Base-by-base conservation (phyloP, 2,113 vertebrate species). In the Xenopus laevis region DNA sequence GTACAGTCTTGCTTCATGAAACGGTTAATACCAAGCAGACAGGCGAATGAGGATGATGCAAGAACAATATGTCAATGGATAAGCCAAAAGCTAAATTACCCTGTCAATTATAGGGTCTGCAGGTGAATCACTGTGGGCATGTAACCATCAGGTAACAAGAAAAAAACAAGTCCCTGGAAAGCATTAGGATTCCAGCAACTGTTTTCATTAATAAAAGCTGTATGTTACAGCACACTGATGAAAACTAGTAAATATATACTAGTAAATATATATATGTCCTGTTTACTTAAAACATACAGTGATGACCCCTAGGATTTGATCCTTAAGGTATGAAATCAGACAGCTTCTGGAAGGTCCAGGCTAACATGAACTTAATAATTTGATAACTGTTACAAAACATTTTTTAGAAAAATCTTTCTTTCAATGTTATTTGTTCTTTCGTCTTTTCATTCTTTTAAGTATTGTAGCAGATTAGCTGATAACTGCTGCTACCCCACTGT, bases 31-130 rank as follows among this genome's bases (percentile, higher is more conserved):
- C 52, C 11, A 13, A 60, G 47, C 58, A 5, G 52, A 13, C 68
- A 78, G 46, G 44, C 10, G 65, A 7, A 47, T 0, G 7, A 0
- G 40, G 57, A 66, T 62, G 53, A 69, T n/a, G 57, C 47, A 23
- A 77, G 60, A 77, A 10, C 13, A 21, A 7, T 18, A 40, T 1
- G 12, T 13, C 23, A 74, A 80, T 73, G 69, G 74, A 77, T 12
- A 46, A 4, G 15, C 10, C 67, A 12, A 16, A 9, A 4, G 65
- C 59, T 16, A 27, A 75, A 78, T 78, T 65, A 21, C 45, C 57
- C 13, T 76, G 0, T 47, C 30, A 77, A 70, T 70, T 70, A 77
- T 57, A 77, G 58, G 65, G 67, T 59, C 50, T 46, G 74, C 40
- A 0, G 0, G 30, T 66, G 45, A 66, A 44, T 71, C 20, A 47